Percentiles rank a stretch among this genome's conserved stretches.
phyloP scores from a whole-genome alignment of 2,888 invertebrate species.

The Crematogaster levior region DNA sequence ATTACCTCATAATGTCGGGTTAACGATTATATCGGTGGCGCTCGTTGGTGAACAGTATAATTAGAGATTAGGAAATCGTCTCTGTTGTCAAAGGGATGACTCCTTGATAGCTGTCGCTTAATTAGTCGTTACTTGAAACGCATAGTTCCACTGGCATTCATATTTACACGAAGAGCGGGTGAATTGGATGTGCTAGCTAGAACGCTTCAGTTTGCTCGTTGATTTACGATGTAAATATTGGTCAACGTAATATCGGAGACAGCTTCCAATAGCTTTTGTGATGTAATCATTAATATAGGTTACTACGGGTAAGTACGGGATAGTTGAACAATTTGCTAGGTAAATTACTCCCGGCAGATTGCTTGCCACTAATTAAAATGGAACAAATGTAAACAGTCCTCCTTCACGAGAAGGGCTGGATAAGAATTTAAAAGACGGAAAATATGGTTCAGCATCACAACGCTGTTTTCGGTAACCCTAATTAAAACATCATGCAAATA shows the following conservation, averaged over 20 bases:
- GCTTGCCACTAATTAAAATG: conserved; percentile 31
- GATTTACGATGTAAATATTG: conserved; percentile 53
- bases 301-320: not conserved
- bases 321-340: conserved; percentile 32
- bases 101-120: conserved; percentile 40
- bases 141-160: not conserved
- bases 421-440: conserved; percentile 27
- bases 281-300: conserved; percentile 33
- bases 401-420: not conserved
- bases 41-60: conserved; percentile 25
- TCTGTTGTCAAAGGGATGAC: conserved; percentile 21
- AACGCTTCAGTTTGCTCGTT: conserved; percentile 32
- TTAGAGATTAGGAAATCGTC: conserved; percentile 36
- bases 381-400: not conserved
- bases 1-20: conserved; percentile 13
- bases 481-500: conserved; percentile 34
- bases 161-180: conserved; percentile 10
- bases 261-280: conserved; percentile 41
- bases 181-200: conserved; percentile 15
- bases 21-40: conserved; percentile 19
- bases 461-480: not conserved
- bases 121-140: conserved; percentile 35
- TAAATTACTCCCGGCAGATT: conserved; percentile 22
- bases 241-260: conserved; percentile 31
- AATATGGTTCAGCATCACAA: not conserved